phyloP scores from a whole-genome alignment of 2,113 vertebrate genomes.

The Glaucomys volans region DNA sequence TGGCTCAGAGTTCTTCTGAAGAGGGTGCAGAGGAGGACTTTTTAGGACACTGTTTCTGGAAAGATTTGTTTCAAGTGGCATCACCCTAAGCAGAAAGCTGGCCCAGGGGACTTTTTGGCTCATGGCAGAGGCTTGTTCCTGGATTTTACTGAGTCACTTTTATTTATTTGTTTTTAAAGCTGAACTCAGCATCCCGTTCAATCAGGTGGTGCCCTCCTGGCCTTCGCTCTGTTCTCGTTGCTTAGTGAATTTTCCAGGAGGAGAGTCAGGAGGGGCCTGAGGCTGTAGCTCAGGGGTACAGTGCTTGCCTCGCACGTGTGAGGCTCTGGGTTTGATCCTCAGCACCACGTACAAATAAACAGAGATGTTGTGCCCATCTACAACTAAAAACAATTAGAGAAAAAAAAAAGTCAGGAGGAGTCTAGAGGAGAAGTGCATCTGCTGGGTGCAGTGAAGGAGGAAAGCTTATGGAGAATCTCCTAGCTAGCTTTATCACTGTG shows the following conservation, averaged over 20 bases:
- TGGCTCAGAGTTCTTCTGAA: neutral
- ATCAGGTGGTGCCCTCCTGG: neutral
- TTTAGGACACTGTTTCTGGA: conserved; percentile 17
- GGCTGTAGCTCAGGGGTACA: too few relatives aligned
- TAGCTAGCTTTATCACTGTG: neutral
- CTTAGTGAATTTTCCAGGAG: neutral
- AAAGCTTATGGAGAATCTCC: neutral
- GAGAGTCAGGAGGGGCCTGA: neutral
- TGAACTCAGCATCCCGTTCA: neutral
- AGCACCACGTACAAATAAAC: too few relatives aligned
- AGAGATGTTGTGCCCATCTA: too few relatives aligned
- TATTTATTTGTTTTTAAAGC: neutral
- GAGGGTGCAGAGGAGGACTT: neutral
- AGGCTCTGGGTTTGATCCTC: too few relatives aligned
- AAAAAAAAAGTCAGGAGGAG: neutral
- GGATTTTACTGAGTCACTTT: conserved; percentile 24
- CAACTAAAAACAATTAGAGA: too few relatives aligned
- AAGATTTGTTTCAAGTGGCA: neutral
- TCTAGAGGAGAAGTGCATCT: neutral
- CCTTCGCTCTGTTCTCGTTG: neutral
- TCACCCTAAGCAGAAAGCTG: neutral
- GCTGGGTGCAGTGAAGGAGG: neutral
- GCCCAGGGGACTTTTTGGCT: conserved; percentile 15
- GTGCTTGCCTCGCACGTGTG: too few relatives aligned
- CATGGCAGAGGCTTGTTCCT: neutral